phyloP scores from a whole-genome alignment of 2,797 vertebrate genomes.

The Podarcis siculus region DNA sequence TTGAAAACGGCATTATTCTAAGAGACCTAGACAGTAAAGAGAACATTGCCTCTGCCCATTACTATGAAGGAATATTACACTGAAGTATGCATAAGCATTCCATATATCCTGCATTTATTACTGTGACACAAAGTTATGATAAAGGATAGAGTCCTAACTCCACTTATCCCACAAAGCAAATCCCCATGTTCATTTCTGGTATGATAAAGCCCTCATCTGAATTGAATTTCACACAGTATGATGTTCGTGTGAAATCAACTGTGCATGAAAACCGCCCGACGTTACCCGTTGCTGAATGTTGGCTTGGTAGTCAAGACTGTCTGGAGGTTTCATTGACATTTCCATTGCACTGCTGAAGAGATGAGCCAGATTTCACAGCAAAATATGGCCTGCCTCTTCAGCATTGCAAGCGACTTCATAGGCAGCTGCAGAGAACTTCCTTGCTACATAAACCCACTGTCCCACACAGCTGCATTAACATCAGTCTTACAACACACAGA shows the following conservation, averaged over 20 bases:
- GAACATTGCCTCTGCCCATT: background rate
- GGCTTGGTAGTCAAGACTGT: background rate
- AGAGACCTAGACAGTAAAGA: background rate
- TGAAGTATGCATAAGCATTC: background rate
- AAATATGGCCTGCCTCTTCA: background rate
- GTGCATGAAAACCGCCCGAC: background rate
- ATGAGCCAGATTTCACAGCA: background rate
- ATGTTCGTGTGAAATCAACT: background rate
- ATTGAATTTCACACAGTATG: background rate
- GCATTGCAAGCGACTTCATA: background rate
- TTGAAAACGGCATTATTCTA: background rate
- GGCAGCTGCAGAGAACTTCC: background rate
- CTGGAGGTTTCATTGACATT: background rate
- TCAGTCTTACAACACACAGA: background rate
- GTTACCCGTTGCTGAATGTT: background rate
- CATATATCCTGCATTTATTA: background rate
- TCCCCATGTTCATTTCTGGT: background rate
- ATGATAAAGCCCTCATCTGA: background rate
- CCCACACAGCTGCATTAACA: background rate
- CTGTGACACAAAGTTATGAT: background rate
- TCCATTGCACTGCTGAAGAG: background rate
- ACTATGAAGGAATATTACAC: background rate
- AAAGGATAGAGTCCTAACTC: background rate
- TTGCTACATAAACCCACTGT: background rate
- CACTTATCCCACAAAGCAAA: background rate